These are phyloP conservation scores for Thunnus maccoyii DNA, from an alignment of 2,113 vertebrate species.

Conservation along the genomic window DNA sequence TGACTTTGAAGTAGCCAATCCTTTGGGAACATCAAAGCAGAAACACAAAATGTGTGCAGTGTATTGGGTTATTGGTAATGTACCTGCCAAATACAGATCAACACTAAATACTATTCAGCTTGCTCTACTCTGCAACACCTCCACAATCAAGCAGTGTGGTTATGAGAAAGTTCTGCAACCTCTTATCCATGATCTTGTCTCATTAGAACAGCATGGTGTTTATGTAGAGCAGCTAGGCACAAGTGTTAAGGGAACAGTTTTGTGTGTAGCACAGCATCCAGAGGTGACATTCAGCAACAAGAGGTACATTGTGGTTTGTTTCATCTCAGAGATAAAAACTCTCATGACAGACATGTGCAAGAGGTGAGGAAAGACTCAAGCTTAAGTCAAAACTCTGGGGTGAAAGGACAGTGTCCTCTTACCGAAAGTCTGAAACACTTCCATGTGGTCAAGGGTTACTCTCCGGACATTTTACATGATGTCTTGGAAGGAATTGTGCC, in stretches of 20 bases:
- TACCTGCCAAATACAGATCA: slow-evolving; percentile 4
- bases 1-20: slow-evolving; percentile 30
- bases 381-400: neutral
- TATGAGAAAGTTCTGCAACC: slow-evolving; percentile 12
- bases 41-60: slow-evolving; percentile 47
- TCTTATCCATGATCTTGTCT: neutral
- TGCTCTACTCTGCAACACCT: neutral
- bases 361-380: neutral
- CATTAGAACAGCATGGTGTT: neutral
- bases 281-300: neutral
- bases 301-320: slow-evolving; percentile 19
- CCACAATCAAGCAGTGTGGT: slow-evolving; percentile 5
- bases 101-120: slow-evolving; percentile 6
- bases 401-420: neutral
- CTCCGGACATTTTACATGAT: neutral
- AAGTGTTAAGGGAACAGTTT: neutral
- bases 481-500: slow-evolving; percentile 24
- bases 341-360: neutral
- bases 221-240: neutral
- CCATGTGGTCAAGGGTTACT: neutral
- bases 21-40: slow-evolving; percentile 1
- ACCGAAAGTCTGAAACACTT: neutral
- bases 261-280: neutral
- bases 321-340: neutral
- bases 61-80: slow-evolving; percentile 23